Percentiles rank a stretch among this genome's conserved stretches.
Conservation (phyloP, 1,140 invertebrate species). For the Lepidurus arcticus region DNA sequence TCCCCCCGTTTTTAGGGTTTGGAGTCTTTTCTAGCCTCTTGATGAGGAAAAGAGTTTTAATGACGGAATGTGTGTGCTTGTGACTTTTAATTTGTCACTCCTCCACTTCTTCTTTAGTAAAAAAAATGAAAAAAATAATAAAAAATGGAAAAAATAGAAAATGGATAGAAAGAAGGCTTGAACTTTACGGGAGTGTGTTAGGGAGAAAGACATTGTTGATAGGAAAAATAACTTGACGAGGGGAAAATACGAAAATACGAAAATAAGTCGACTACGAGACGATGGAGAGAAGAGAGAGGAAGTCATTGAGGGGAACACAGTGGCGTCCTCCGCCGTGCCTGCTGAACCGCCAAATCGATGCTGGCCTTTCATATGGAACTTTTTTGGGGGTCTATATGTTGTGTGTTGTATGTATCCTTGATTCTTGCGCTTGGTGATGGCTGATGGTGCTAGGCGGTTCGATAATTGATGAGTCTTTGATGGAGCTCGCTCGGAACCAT, state of each 20-base stretch:
- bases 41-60: no score
- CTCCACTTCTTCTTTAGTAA: no score
- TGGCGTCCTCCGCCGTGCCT: background rate
- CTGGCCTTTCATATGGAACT: background rate
- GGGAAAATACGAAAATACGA: background rate
- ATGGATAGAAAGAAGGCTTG: no score
- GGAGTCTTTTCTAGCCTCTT: no score
- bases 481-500: background rate
- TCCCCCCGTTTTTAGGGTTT: no score
- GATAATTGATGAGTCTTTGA: background rate
- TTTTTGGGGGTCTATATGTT: background rate
- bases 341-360: conserved; percentile 17
- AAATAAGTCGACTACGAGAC: background rate
- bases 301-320: background rate
- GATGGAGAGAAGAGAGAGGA: background rate
- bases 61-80: no score
- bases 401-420: background rate
- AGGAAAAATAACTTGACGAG: background rate
- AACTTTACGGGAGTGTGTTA: no score
- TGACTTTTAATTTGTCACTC: no score
- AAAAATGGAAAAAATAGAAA: no score
- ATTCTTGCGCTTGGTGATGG: background rate
- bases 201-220: background rate
- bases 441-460: background rate
- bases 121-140: no score